Evolutionary conservation across 2,113 vertebrate genomes (phyloP), one percentile per base, ranked within the genome.

Genomic region (Triplophysa siluroides): DNA sequence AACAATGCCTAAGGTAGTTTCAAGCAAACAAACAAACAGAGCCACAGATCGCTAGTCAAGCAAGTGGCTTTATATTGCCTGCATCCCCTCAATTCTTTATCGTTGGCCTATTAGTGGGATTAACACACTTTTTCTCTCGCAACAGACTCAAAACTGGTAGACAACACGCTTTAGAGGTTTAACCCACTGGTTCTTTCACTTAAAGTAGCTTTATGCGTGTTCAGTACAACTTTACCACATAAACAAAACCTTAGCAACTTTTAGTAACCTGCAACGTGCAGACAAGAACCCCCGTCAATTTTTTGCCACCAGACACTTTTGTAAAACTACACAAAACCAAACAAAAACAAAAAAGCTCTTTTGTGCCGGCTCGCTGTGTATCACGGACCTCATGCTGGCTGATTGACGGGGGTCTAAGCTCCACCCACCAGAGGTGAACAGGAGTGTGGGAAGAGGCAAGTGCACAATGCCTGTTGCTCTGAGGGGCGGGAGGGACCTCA

Each of bases 371-470:
- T 45, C 43, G 19, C 12, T 52, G 58, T 66, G 58, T 61, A n/a
- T 78, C 52, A 75, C 56, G 74, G 83, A 78, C 65, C 16, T 61
- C 64, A 71, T 52, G 66, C 66, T 71, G 80, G 70, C 74, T 67
- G 79, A 84, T 84, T 81, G 83, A 81, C 65, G 24, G 83, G 80
- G 81, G 78, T 67, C 65, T 76, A 76, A 72, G 76, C 80, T 80
- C 79, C 77, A 54, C 79, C 83, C 60, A 70, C 38, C 71, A 81
- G 76, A 84, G 83, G 83, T 84, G 83, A 84, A 68, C 76, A 78
- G 71, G 83, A 81, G 83, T 84, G 83, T 84, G 83, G 79, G 83
- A 84, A 84, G 83, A 81, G 83, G 70, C 80, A 58, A 54, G 70
- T 45, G 63, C 76, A 84, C 83, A 84, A 84, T 81, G 83, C 70